These are phyloP conservation scores for Etheostoma spectabile DNA, from an alignment of 2,113 vertebrate genomes.

Conservation along the genomic window DNA sequence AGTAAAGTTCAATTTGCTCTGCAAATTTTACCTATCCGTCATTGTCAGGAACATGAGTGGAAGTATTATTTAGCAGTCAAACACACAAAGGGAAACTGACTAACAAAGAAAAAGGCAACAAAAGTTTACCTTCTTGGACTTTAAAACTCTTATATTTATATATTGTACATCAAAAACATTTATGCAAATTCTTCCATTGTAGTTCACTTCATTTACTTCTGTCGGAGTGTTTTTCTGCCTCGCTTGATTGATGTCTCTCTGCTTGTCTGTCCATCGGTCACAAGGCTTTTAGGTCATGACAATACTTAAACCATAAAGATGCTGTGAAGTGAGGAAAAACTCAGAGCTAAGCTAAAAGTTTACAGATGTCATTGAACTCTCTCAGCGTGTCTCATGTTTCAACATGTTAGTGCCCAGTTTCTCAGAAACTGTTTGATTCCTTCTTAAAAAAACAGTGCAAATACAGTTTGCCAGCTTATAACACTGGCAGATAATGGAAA, in stretches of 20 bases:
- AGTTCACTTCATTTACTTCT: not conserved
- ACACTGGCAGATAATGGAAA: not conserved
- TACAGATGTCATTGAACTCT: slow-evolving; percentile 33
- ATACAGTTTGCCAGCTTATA: not conserved
- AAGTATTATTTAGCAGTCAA: not conserved
- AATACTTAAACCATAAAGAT: slow-evolving; percentile 41
- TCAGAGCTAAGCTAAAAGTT: slow-evolving; percentile 49
- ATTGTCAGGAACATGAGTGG: slow-evolving; percentile 1
- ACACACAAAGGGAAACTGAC: not conserved
- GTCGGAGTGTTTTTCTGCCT: not conserved
- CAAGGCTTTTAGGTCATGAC: slow-evolving; percentile 34
- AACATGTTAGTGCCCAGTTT: not conserved
- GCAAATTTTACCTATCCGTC: not conserved
- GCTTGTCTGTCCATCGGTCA: slow-evolving; percentile 27
- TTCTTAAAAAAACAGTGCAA: not conserved
- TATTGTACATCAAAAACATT: not conserved
- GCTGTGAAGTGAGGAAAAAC: slow-evolving; percentile 8
- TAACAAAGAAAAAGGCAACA: not conserved
- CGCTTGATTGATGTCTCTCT: not conserved
- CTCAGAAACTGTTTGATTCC: not conserved
- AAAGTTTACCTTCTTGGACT: not conserved
- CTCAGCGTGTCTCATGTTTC: not conserved
- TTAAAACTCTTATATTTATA: not conserved
- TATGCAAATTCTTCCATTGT: not conserved
- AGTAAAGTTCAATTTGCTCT: not conserved